Base-by-base conservation (phyloP, 2,888 invertebrate genomes). In the Pachliopta kotzebuea region DNA sequence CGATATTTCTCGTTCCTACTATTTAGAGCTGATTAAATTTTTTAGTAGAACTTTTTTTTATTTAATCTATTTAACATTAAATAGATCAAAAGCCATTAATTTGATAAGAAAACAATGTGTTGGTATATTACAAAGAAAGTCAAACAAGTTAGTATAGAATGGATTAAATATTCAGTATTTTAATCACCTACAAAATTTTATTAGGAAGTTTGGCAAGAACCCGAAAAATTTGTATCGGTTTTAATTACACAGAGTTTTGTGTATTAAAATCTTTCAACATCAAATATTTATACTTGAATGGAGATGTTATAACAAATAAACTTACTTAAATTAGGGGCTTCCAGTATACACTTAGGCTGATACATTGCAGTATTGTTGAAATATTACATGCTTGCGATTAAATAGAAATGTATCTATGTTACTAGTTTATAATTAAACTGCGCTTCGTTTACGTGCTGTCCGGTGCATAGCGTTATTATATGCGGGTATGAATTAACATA, bases 331-430 rank as follows among this genome's bases (percentile, higher is more conserved):
- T 42, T 18, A 42, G 11, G 42, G 11, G 49, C 49, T 49, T 49
- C 49, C 29, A 29, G 23, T 56, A 56, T 18, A 37, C 56, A 60
- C 56, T 60, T 57, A 49, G 61, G 62, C 54, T 62, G 61, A 55
- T 65, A 58, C 29, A 55, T 55, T 66, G 58, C 62, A 62, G 65
- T 66, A 66, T 66, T 65, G 55, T 65, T 59, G 58, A 49, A 42
- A 62, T 62, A 61, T 55, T 29, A 31, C n/a, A 9, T 53, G 65
- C 54, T 62, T 65, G 65, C 62, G 65, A 37, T 62, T 62, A 62
- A 65, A 65, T 57, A 60, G 18, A 49, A 49, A 3, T 55, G 26
- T 17, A 26, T 21, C 56, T 17, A 18, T 57, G 53, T 56, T 17
- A 24, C 29, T 63, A 63, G 55, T n/a, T 56, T 17, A 8, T 42